A percentile compares a stretch with the other conserved stretches of the same genome.
Evolutionary conservation across 2,888 invertebrate species (phyloP).

Genomic region (Slavum lentiscoides): DNA sequence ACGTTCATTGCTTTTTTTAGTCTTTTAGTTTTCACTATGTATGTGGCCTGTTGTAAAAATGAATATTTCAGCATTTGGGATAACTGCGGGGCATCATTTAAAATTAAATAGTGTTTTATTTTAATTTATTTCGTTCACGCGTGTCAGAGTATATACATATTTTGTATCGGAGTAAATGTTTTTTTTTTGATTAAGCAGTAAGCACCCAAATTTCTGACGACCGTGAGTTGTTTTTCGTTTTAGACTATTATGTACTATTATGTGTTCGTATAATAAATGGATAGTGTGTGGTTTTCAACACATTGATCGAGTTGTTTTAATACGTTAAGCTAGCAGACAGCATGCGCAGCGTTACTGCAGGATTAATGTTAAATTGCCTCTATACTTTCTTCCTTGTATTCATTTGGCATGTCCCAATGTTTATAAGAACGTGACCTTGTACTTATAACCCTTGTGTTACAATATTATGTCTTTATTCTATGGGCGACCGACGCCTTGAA

Average conservation of each 20-base stretch:
- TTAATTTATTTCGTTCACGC: too few species aligned
- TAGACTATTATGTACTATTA: too few species aligned
- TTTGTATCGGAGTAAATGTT: neutral
- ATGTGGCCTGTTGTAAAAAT: too few species aligned
- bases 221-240: neutral
- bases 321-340: neutral
- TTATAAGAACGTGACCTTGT: slow-evolving; percentile 48
- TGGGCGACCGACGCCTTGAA: slow-evolving; percentile 17
- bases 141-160: neutral
- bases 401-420: slow-evolving; percentile 48
- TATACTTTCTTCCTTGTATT: slow-evolving; percentile 17
- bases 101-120: too few species aligned
- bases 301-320: slow-evolving; percentile 13
- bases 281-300: slow-evolving; percentile 21
- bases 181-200: neutral
- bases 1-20: too few species aligned
- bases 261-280: neutral
- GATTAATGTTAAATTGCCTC: slow-evolving; percentile 41
- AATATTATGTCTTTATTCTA: slow-evolving; percentile 14
- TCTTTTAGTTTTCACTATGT: too few species aligned
- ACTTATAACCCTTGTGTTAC: slow-evolving; percentile 24
- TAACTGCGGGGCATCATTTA: too few species aligned
- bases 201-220: neutral
- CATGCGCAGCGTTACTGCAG: neutral
- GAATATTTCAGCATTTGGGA: too few species aligned